phyloP scores from a whole-genome alignment of 2,888 invertebrate genomes.

The Agrotis ipsilon region DNA sequence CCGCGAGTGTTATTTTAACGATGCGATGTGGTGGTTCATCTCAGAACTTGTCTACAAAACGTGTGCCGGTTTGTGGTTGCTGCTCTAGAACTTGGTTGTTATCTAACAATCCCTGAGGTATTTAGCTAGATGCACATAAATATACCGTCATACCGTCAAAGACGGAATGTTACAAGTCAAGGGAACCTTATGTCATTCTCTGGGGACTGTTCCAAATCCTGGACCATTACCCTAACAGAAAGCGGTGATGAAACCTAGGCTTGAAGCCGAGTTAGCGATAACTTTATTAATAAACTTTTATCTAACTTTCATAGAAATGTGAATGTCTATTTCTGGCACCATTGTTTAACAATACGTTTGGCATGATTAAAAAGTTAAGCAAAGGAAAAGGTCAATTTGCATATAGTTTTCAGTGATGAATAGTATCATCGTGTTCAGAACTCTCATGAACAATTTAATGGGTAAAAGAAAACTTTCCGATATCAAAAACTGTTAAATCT shows the following conservation, averaged over 20 bases:
- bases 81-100: too few relatives aligned
- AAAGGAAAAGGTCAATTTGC: constrained; percentile 9
- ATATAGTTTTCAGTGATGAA: constrained; percentile 12
- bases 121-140: constrained; percentile 1
- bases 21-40: too few relatives aligned
- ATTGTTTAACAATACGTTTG: neutral
- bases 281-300: constrained; percentile 20
- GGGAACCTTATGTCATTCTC: constrained; percentile 3
- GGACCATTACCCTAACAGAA: constrained; percentile 17
- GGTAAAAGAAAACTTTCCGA: constrained; percentile 3
- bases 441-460: constrained; percentile 6
- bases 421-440: neutral
- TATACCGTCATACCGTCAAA: neutral
- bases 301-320: constrained; percentile 15
- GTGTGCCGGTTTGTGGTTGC: too few relatives aligned
- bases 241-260: constrained; percentile 2
- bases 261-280: neutral
- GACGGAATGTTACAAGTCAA: constrained; percentile 22
- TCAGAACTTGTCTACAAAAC: too few relatives aligned
- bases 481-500: neutral
- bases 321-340: constrained; percentile 6
- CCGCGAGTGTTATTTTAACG: too few relatives aligned
- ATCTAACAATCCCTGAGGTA: neutral
- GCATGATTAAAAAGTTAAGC: constrained; percentile 26
- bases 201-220: constrained; percentile 36